Base-by-base conservation (phyloP, 1,140 invertebrate species). In the Mactra quadrangularis region DNA sequence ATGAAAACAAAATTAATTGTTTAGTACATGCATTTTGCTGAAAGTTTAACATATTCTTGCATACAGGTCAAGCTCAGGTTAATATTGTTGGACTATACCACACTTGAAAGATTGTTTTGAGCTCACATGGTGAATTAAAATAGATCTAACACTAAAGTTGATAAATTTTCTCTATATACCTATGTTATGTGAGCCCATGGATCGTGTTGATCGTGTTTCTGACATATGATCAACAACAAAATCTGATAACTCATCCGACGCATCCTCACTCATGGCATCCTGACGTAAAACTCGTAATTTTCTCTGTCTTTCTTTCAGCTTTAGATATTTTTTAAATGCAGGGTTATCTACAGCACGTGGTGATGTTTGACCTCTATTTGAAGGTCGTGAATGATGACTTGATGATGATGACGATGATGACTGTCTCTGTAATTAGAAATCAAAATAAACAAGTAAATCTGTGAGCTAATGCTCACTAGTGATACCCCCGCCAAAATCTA, bases 271-370 rank as follows among this genome's bases (percentile, higher is more conserved):
- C 57, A 75, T 74, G 0, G 55, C 33, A 35, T 75, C 59, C 29
- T 66, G 71, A 57, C 79, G 55, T 41, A 82, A 52, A 4, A 74
- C 45, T 22, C 79, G 57, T 27, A 82, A 31, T 22, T 82, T 82
- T 31, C 59, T 74, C 38, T 82, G 79, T 29, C 79, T 60, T 35
- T 82, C 79, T 22, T 75, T 74, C 29, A 82, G 45, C 41, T 66
- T 82, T 9, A 82, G 70, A 50, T 82, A 82, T 53, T 82, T 82
- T 22, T 74, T 74, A 22, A 74, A 75, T 50, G 79, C 79, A 25
- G 77, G 62, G 27, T 70, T 81, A 22, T 71, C 77, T 31, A 53
- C 22, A 15, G 60, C 9, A 31, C 66, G 33, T 22, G 64, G 53
- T 41, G 77, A 81, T 47, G 77, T 57, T 15, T 13, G n/a, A 38